Base-by-base conservation (phyloP, 2,797 vertebrate species). In the Phalloptychus januarius region DNA sequence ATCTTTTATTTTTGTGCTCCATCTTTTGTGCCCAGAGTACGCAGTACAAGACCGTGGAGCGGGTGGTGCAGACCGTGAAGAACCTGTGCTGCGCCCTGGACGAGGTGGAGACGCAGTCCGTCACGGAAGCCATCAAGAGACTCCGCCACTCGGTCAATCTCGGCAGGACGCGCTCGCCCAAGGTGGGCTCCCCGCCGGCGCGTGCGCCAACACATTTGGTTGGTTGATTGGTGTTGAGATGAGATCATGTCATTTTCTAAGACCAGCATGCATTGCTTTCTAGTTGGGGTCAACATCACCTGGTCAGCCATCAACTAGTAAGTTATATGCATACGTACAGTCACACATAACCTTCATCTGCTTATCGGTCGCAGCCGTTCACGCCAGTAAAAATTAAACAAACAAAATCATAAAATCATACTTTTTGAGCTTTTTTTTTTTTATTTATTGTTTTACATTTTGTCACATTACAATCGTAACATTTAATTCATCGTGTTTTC, bases 11-110 rank as follows among this genome's bases (percentile, higher is more conserved):
- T 73, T n/a, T n/a, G n/a, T 70, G 23, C 58, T 61, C 40, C 80
- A 13, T 79, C 1, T 81, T 28, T 77, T 80, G 40, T 36, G 2
- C 78, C 10, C 83, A 96, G 96, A 95, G 95, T 83, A 97, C 95
- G 79, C 97, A 96, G 88, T 97, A 97, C 82, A 97, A 97, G 94
- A 94, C 95, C 0, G 94, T 97, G 85, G 98, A 99, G 61, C 95
- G 95, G 40, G 87, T 98, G 83, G 96, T 97, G 87, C 97, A 97
- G 94, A 95, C 95, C 13, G 96, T 98, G 89, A 98, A 97, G 94
- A 98, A 96, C 93, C 93, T 99, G 61, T 99, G 98, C 91, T 96
- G 94, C 77, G 94, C 96, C n/a, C 90, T 98, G 91, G 97, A 97
- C 77, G 96, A 97, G 77, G 97, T 99, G 85, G 98, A 99, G 93